These are phyloP conservation scores for Bolinopsis microptera DNA, from an alignment of 37 sponge, comb jelly and placozoan species.

Conservation along the genomic window DNA sequence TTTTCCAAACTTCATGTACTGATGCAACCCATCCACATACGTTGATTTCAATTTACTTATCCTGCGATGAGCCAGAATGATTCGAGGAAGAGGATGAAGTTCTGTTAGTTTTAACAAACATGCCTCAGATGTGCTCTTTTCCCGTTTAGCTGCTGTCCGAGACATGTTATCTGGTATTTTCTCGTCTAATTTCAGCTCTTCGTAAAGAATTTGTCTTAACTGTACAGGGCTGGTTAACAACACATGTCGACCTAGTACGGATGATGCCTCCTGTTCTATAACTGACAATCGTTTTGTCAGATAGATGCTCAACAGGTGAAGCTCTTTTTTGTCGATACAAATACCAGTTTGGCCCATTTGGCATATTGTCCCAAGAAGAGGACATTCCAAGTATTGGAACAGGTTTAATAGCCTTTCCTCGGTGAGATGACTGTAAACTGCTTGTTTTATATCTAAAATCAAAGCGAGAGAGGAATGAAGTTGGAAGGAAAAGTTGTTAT, in stretches of 20 bases:
- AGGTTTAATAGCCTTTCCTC: neutral
- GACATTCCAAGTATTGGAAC: neutral
- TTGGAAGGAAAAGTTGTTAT: neutral
- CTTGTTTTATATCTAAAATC: neutral
- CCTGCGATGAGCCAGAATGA: conserved; percentile 39
- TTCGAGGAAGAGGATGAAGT: conserved; percentile 22
- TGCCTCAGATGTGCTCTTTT: conserved; percentile 61
- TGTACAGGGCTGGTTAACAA: conserved; percentile 5
- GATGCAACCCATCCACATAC: conserved; percentile 36
- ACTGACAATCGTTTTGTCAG: neutral
- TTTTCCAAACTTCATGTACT: conserved; percentile 38
- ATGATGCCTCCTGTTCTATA: conserved; percentile 23
- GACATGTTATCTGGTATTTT: neutral
- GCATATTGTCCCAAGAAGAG: conserved; percentile 13
- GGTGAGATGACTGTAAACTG: neutral
- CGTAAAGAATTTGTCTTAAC: conserved; percentile 20
- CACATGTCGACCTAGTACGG: neutral
- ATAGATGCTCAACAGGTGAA: neutral
- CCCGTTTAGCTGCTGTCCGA: neutral
- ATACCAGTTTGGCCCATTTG: conserved; percentile 54
- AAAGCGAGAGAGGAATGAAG: neutral
- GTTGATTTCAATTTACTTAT: conserved; percentile 32
- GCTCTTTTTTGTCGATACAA: neutral
- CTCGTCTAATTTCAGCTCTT: neutral
- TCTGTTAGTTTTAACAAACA: conserved; percentile 23